Conservation (phyloP, 2,888 invertebrate genomes). For the Acrobasis suavella region DNA sequence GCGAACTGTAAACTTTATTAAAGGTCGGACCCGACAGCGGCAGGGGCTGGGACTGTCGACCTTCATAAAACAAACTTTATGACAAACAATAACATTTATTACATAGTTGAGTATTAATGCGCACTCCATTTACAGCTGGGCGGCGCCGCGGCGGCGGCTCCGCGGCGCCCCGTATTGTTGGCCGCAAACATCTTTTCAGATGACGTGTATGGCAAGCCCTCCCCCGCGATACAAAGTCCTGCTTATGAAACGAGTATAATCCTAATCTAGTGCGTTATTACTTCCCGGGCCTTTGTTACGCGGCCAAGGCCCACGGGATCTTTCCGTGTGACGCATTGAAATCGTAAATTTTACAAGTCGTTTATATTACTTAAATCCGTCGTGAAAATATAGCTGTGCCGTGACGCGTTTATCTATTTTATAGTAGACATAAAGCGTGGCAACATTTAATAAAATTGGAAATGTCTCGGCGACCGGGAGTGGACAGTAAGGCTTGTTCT, state of each 20-base stretch:
- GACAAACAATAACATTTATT: slow-evolving; percentile 81
- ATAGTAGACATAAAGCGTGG: slow-evolving; percentile 44
- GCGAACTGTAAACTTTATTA: slow-evolving; percentile 66
- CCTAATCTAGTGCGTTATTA: slow-evolving; percentile 50
- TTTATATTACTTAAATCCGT: slow-evolving; percentile 36
- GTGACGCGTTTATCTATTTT: slow-evolving; percentile 36
- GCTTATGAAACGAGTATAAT: slow-evolving; percentile 53
- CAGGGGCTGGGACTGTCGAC: slow-evolving; percentile 58
- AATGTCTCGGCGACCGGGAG: slow-evolving; percentile 46
- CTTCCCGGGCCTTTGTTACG: slow-evolving; percentile 37
- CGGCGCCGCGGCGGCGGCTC: slow-evolving; percentile 56
- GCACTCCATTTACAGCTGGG: slow-evolving; percentile 69
- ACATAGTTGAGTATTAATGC: slow-evolving; percentile 77
- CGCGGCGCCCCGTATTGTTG: slow-evolving; percentile 51
- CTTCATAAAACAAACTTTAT: slow-evolving; percentile 78
- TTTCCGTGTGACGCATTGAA: slow-evolving; percentile 33
- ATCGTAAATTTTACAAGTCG: slow-evolving; percentile 42
- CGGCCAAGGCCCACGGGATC: slow-evolving; percentile 27
- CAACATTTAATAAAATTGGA: slow-evolving; percentile 52
- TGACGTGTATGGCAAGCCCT: slow-evolving; percentile 39
- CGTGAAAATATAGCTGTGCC: slow-evolving; percentile 30
- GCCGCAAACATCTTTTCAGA: slow-evolving; percentile 51
- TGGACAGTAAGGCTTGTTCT: slow-evolving; percentile 58
- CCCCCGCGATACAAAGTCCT: slow-evolving; percentile 39
- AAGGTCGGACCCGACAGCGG: slow-evolving; percentile 54